These are phyloP conservation scores for Dendropsophus ebraccatus DNA, from an alignment of 2,113 vertebrate species.

Conservation along the genomic window DNA sequence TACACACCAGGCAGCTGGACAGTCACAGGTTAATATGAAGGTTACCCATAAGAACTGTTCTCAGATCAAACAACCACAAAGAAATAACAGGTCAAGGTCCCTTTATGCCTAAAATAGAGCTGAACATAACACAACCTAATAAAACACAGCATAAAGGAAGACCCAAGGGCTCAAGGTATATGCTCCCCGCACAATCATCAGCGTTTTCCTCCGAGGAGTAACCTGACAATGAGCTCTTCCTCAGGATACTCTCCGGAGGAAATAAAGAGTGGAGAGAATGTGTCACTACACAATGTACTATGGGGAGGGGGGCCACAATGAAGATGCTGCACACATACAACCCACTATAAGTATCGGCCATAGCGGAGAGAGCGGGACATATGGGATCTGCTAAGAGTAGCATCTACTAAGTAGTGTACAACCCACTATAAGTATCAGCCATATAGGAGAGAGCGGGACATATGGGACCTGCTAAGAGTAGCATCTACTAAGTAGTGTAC, in stretches of 20 bases:
- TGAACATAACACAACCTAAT: neutral
- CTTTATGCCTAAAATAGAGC: neutral
- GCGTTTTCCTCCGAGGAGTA: neutral
- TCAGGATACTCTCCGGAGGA: conserved; percentile 43
- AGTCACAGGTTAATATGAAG: neutral
- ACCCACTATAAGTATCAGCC: too few relatives aligned
- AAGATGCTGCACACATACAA: neutral
- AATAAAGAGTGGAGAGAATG: conserved; percentile 21
- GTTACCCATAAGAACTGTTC: neutral
- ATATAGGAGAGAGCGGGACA: too few relatives aligned
- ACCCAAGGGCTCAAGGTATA: too few relatives aligned
- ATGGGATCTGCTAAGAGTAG: too few relatives aligned
- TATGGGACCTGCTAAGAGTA: too few relatives aligned
- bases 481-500: too few relatives aligned
- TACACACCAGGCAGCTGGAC: too few relatives aligned
- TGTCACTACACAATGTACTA: conserved; percentile 35
- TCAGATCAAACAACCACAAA: neutral
- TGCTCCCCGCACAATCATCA: neutral
- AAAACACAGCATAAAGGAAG: neutral
- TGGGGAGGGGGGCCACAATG: conserved; percentile 18
- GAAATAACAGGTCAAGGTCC: too few relatives aligned
- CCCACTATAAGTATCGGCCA: too few relatives aligned
- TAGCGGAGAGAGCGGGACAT: too few relatives aligned
- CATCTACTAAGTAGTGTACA: too few relatives aligned
- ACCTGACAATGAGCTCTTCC: conserved; percentile 23